Evolutionary conservation across 1,140 invertebrate species (phyloP), one percentile per base, ranked within the genome.

Genomic region (Hestina assimilis): DNA sequence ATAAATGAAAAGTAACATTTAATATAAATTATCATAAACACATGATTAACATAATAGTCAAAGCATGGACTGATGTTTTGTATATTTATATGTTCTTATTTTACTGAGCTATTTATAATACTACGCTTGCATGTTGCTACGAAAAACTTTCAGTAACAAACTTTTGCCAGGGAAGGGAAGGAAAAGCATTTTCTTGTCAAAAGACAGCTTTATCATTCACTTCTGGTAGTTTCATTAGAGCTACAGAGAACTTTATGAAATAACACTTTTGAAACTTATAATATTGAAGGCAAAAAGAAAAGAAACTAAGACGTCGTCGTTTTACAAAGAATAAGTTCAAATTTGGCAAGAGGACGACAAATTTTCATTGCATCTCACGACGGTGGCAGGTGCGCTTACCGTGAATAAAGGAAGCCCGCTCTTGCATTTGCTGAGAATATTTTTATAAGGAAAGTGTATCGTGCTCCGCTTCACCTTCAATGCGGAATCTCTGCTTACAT

Each of bases 291-390:
- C 63, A 63, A 48, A 66, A 45, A 46, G 33, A 31, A 46, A 43
- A 59, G 40, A 31, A 68, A 63, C 63, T 67, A 63, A 71, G 67
- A 68, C 56, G 59, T 66, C 57, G 45, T 46, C 43, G 66, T 62
- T 57, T 72, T 66, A 65, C 61, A 58, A 69, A 72, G 66, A 73
- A 79, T 73, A 72, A 75, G 59, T 71, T 75, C 64, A 72, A 75
- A 77, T 80, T 77, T 77, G 72, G 69, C 69, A 73, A 75, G 72
- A 64, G 63, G 66, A 69, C 69, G 67, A 75, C 72, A 75, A 73
- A 82, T 82, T 82, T 73, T 82, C 76, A 69, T 77, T 69, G 72
- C 63, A 71, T 53, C 54, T 63, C 47, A 46, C 43, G 51, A 52
- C 55, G 55, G 62, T 61, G 67, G 67, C 79, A 82, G 79, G 76